These are phyloP conservation scores for Pyralis farinalis DNA, from an alignment of 2,888 invertebrate species.

Conservation along the genomic window DNA sequence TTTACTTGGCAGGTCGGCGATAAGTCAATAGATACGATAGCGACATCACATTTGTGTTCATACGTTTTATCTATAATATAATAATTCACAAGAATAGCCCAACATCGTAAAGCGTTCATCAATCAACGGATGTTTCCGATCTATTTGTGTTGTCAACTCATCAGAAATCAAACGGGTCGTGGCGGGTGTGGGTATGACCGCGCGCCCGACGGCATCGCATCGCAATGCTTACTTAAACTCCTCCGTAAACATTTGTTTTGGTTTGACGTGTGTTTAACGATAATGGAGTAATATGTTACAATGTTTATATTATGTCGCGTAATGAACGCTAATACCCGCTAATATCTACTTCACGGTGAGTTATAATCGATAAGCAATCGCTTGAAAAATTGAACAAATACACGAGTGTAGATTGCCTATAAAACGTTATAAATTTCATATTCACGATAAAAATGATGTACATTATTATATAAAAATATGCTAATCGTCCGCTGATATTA, in stretches of 20 bases:
- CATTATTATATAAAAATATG: too few relatives aligned
- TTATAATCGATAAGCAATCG: conserved; percentile 29
- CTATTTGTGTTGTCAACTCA: conserved; percentile 11
- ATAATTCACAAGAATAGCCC: conserved; percentile 1
- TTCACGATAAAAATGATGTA: too few relatives aligned
- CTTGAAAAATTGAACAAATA: conserved; percentile 5
- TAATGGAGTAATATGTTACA: conserved; percentile 60
- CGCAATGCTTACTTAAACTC: conserved; percentile 33
- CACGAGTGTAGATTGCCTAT: too few relatives aligned
- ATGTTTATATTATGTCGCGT: conserved; percentile 57
- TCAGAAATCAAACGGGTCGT: conserved; percentile 7
- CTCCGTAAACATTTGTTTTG: conserved; percentile 52
- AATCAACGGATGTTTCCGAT: conserved; percentile 9
- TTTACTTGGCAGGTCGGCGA: too few relatives aligned
- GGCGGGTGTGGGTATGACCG: not conserved
- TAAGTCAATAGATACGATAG: too few relatives aligned
- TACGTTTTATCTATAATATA: not conserved
- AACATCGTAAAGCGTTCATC: conserved; percentile 6
- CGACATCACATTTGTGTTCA: not conserved
- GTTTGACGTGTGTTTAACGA: conserved; percentile 55
- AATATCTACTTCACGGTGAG: conserved; percentile 44
- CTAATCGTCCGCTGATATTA: too few relatives aligned
- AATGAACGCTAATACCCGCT: conserved; percentile 47
- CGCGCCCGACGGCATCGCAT: conserved; percentile 24
- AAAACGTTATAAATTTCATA: too few relatives aligned